Conservation (phyloP, 2,797 vertebrate genomes). For the Sarcophilus harrisii region DNA sequence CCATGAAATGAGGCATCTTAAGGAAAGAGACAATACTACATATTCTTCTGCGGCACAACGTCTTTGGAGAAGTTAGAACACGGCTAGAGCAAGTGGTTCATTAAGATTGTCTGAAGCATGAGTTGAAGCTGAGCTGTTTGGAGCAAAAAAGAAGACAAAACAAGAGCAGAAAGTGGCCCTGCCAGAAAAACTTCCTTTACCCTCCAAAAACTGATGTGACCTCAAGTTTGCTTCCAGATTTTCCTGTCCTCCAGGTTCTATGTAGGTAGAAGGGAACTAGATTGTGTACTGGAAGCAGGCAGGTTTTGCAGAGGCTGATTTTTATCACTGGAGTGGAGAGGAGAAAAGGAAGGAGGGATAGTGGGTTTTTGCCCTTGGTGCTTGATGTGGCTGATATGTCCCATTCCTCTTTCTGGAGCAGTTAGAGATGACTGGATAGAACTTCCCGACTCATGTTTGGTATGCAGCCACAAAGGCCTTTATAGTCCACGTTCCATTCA, state of each 20-base stretch:
- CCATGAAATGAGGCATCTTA: background rate
- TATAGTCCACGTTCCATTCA: background rate
- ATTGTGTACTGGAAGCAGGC: background rate
- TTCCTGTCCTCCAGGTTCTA: background rate
- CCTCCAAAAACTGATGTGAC: background rate
- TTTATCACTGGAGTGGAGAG: background rate
- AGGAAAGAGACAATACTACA: constrained; percentile 67
- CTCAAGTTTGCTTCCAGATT: background rate
- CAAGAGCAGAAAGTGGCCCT: background rate
- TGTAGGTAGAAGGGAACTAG: background rate
- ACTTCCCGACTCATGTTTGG: background rate
- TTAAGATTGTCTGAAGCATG: background rate
- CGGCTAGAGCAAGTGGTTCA: background rate
- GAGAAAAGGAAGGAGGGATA: background rate
- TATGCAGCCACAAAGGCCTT: background rate
- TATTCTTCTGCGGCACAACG: background rate
- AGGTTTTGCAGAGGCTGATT: background rate
- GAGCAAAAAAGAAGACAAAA: background rate
- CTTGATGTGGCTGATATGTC: background rate
- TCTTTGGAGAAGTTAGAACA: background rate
- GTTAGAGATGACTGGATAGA: background rate
- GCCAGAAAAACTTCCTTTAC: fast-evolving
- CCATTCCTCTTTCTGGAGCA: background rate
- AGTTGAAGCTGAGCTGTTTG: background rate
- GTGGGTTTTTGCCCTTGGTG: background rate